Evolutionary conservation across 2,797 vertebrate genomes (phyloP).

Genomic region (Nyctibius grandis): DNA sequence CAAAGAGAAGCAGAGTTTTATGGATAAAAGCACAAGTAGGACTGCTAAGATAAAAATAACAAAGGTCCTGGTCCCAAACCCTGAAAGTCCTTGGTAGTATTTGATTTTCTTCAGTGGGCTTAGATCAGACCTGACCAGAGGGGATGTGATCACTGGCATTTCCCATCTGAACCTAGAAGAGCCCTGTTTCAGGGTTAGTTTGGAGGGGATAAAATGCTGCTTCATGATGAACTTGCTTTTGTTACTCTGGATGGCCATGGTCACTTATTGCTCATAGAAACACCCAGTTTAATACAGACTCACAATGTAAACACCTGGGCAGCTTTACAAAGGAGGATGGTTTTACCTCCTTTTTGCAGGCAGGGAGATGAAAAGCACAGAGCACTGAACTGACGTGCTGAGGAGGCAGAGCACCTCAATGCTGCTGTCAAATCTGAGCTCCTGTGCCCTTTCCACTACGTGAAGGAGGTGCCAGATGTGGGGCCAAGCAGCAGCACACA

Average conservation of each 20-base stretch:
- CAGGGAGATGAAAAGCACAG: background rate
- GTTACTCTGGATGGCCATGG: background rate
- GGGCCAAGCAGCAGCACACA: background rate
- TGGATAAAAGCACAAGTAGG: background rate
- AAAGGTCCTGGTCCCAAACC: background rate
- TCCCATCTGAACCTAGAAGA: background rate
- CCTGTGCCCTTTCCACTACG: background rate
- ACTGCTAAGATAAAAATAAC: background rate
- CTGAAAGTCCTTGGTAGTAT: background rate
- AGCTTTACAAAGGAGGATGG: background rate
- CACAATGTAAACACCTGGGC: background rate
- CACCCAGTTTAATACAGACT: background rate
- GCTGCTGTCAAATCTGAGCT: background rate
- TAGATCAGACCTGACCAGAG: background rate
- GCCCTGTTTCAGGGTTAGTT: background rate
- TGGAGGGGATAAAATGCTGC: background rate
- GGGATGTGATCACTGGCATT: background rate
- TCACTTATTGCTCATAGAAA: background rate
- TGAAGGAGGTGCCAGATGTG: background rate
- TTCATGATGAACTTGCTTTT: background rate
- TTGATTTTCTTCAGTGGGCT: background rate
- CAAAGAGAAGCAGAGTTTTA: background rate
- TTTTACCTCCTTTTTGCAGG: background rate
- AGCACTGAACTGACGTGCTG: background rate
- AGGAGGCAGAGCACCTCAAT: background rate